Conservation (phyloP, 2,113 vertebrate genomes). For the Eulacestoma nigropectus region DNA sequence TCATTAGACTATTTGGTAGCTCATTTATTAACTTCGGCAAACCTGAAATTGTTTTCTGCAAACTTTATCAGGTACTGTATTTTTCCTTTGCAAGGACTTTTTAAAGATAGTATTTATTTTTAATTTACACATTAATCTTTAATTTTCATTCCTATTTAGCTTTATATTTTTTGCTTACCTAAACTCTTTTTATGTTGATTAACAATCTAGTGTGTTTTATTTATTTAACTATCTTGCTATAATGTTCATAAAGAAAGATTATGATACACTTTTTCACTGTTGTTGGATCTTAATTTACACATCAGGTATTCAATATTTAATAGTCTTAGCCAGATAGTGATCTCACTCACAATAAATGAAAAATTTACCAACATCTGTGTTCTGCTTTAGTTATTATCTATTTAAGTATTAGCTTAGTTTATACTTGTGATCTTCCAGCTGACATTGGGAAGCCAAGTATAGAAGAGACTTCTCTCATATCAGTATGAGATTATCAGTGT, state of each 20-base stretch:
- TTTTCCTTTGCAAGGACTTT: not conserved
- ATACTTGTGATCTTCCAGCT: not conserved
- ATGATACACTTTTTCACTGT: not conserved
- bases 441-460: not conserved
- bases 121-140: not conserved
- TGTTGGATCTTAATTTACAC: not conserved
- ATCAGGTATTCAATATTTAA: not conserved
- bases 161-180: not conserved
- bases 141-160: not conserved
- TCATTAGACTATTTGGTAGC: not conserved
- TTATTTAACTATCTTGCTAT: not conserved
- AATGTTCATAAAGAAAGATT: not conserved
- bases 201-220: rapidly evolving
- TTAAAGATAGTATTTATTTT: not conserved
- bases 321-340: not conserved
- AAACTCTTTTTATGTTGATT: not conserved
- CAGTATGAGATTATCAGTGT: not conserved
- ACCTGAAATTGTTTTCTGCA: not conserved
- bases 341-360: not conserved
- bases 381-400: not conserved
- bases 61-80: not conserved
- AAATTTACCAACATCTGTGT: not conserved
- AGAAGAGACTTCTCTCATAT: not conserved
- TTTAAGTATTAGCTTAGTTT: not conserved
- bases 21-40: not conserved